A percentile compares a stretch with the other conserved stretches of the same genome.
These are phyloP conservation scores for Cerceris rybyensis DNA, from an alignment of 2,888 invertebrate species.

Conservation along the genomic window DNA sequence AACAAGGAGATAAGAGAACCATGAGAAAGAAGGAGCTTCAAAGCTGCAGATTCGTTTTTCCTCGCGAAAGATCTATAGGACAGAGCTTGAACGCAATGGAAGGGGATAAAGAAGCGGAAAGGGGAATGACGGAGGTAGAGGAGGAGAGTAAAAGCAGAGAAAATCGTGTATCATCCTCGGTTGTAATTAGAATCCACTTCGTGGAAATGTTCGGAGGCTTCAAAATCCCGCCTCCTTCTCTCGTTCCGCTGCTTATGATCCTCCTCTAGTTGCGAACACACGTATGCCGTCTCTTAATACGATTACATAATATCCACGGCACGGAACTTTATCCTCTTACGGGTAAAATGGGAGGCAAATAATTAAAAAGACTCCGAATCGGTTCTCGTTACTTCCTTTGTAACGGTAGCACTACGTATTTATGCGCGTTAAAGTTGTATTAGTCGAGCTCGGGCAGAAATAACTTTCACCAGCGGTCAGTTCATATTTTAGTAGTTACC, in stretches of 20 bases:
- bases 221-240: slow-evolving; percentile 40
- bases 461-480: too few species aligned
- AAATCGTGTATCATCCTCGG: slow-evolving; percentile 63
- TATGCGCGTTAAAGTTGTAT: background rate
- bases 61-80: slow-evolving; percentile 5
- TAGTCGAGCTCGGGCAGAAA: too few species aligned
- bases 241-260: slow-evolving; percentile 48
- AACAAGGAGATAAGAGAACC: slow-evolving; percentile 30
- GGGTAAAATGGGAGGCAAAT: slow-evolving; percentile 41
- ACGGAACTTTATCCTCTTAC: slow-evolving; percentile 49
- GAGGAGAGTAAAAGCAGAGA: slow-evolving; percentile 45
- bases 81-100: slow-evolving; percentile 25
- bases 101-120: slow-evolving; percentile 17
- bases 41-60: slow-evolving; percentile 37
- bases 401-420: background rate
- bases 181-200: slow-evolving; percentile 75
- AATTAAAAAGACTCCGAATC: slow-evolving; percentile 22
- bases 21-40: slow-evolving; percentile 1
- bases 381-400: background rate
- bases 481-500: too few species aligned
- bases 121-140: slow-evolving; percentile 20
- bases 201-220: slow-evolving; percentile 68
- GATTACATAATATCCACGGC: slow-evolving; percentile 55
- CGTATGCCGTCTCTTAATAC: slow-evolving; percentile 49
- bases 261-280: slow-evolving; percentile 31